Percentiles rank a stretch among this genome's conserved stretches.
Conservation (phyloP, 2,797 vertebrate species). For the Gallinago stenura region DNA sequence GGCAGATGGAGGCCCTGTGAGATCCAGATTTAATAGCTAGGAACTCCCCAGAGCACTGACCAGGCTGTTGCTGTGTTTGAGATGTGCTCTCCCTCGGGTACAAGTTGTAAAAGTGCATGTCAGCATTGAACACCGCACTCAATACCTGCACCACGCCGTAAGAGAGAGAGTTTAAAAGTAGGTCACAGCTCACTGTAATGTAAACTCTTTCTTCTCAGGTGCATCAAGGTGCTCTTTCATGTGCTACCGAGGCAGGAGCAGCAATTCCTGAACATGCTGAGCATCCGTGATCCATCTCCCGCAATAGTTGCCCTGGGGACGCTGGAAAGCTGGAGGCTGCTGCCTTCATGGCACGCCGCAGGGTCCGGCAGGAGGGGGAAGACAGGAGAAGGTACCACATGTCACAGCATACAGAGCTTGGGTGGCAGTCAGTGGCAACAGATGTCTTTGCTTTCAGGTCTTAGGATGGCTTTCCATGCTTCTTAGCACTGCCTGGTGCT, state of each 20-base stretch:
- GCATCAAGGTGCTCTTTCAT: background rate
- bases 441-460: background rate
- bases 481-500: background rate
- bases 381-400: background rate
- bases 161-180: background rate
- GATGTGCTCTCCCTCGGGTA: background rate
- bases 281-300: accelerated
- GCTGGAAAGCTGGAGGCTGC: accelerated
- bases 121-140: background rate
- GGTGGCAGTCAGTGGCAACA: background rate
- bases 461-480: background rate
- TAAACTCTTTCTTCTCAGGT: background rate
- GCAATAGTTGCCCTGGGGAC: background rate
- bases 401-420: background rate
- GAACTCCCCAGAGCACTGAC: background rate
- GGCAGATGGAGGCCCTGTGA: background rate
- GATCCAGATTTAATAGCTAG: background rate
- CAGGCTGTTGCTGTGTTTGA: background rate
- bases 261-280: background rate
- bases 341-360: accelerated
- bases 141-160: accelerated
- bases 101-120: background rate
- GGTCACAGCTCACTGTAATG: background rate
- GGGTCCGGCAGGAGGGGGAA: background rate
- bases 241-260: background rate